Evolutionary conservation across 35 echinoderm and acorn worm genomes (phyloP).

Genomic region (Ophioderma brevispina): DNA sequence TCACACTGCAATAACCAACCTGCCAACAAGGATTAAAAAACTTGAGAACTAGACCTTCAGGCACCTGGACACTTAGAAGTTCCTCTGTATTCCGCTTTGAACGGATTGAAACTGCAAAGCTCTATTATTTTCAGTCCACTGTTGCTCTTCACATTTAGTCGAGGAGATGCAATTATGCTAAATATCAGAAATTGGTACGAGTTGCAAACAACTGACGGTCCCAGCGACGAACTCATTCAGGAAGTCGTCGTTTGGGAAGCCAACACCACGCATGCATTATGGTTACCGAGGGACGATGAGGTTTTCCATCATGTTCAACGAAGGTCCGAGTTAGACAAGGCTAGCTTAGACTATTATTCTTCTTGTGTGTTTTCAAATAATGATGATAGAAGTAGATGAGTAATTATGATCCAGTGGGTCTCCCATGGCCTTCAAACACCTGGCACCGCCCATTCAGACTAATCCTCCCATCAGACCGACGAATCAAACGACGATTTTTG

Average conservation of each 20-base stretch:
- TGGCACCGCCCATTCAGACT: not conserved
- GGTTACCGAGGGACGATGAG: no score
- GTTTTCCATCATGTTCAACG: not conserved
- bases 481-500: not conserved
- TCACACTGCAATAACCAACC: slow-evolving; percentile 51
- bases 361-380: not conserved
- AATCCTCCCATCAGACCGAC: not conserved
- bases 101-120: slow-evolving; percentile 59
- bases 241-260: no score
- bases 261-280: no score
- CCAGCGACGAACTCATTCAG: not conserved
- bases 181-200: slow-evolving; percentile 42
- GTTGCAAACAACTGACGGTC: not conserved
- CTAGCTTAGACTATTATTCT: not conserved
- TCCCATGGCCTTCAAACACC: not conserved
- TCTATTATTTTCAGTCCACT: slow-evolving; percentile 95
- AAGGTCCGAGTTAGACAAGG: not conserved
- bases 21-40: slow-evolving; percentile 88
- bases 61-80: slow-evolving; percentile 65
- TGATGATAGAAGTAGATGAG: not conserved
- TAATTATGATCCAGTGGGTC: not conserved
- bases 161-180: slow-evolving; percentile 57
- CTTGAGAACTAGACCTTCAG: slow-evolving; percentile 59
- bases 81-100: slow-evolving; percentile 91
- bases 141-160: slow-evolving; percentile 81